Percentiles rank a stretch among this genome's conserved stretches.
phyloP scores from a whole-genome alignment of 2,113 vertebrate genomes.

The Chaetodon trifascialis region DNA sequence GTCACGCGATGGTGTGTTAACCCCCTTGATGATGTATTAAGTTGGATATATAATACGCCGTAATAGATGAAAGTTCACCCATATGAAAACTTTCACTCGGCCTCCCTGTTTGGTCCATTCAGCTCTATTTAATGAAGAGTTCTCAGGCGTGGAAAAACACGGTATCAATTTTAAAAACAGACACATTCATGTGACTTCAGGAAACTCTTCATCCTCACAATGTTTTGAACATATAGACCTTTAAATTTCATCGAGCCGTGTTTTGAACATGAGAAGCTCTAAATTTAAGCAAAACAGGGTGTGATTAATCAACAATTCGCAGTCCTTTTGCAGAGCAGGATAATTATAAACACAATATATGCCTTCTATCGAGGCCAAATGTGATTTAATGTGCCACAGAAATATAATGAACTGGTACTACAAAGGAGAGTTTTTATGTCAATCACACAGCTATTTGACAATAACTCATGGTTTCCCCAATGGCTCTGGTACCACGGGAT shows the following conservation, averaged over 20 bases:
- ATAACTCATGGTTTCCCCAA: constrained; percentile 69
- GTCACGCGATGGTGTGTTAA: constrained; percentile 79
- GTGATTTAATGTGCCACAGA: constrained; percentile 47
- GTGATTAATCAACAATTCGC: constrained; percentile 36
- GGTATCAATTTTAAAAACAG: constrained; percentile 49
- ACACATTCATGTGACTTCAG: constrained; percentile 35
- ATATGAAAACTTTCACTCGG: constrained; percentile 66
- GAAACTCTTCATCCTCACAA: constrained; percentile 14
- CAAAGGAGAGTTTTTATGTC: constrained; percentile 41
- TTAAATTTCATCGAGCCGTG: constrained; percentile 1
- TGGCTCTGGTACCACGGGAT: constrained; percentile 52
- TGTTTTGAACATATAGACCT: neutral
- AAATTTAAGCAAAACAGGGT: constrained; percentile 17
- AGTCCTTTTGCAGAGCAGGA: neutral
- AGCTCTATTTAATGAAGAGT: constrained; percentile 53
- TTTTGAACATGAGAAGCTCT: constrained; percentile 13
- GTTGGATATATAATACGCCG: constrained; percentile 73
- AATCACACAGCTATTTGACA: constrained; percentile 62
- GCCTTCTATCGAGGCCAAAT: constrained; percentile 20
- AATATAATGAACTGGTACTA: constrained; percentile 19
- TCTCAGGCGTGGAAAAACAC: constrained; percentile 37
- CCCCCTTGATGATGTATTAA: constrained; percentile 80
- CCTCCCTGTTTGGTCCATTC: constrained; percentile 53
- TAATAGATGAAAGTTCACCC: constrained; percentile 69
- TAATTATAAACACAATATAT: constrained; percentile 48